Conservation (phyloP, 2,888 invertebrate species). For the Ormia ochracea region DNA sequence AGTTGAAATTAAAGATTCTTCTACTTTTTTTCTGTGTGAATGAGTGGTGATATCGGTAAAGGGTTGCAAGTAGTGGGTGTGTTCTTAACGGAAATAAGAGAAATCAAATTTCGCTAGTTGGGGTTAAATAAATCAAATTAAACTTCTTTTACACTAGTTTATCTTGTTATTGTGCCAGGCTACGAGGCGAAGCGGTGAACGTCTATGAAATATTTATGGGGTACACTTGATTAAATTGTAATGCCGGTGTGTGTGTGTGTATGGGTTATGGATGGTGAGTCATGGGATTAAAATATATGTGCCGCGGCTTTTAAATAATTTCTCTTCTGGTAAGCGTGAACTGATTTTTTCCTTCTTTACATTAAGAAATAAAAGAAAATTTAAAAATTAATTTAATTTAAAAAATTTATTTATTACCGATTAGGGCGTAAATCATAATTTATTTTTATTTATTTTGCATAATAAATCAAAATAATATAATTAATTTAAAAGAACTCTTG, state of each 20-base stretch:
- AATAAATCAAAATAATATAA: too few relatives aligned
- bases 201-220: neutral
- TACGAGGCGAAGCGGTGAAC: neutral
- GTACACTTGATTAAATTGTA: conserved; percentile 9
- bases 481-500: too few relatives aligned
- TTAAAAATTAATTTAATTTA: too few relatives aligned
- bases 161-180: neutral
- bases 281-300: neutral
- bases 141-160: conserved; percentile 23
- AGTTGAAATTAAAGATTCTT: conserved; percentile 53
- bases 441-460: too few relatives aligned
- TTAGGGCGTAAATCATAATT: too few relatives aligned
- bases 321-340: too few relatives aligned
- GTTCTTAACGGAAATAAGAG: conserved; percentile 37
- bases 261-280: neutral
- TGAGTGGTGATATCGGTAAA: neutral
- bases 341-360: too few relatives aligned
- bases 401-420: too few relatives aligned
- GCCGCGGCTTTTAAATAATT: neutral
- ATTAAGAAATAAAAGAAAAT: too few relatives aligned
- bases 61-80: conserved; percentile 40
- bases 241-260: too few relatives aligned
- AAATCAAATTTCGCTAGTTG: conserved; percentile 17
- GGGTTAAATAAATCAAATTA: conserved; percentile 57
- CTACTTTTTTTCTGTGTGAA: neutral